Base-by-base conservation (phyloP, 2,113 vertebrate genomes). In the Xerus inauris region DNA sequence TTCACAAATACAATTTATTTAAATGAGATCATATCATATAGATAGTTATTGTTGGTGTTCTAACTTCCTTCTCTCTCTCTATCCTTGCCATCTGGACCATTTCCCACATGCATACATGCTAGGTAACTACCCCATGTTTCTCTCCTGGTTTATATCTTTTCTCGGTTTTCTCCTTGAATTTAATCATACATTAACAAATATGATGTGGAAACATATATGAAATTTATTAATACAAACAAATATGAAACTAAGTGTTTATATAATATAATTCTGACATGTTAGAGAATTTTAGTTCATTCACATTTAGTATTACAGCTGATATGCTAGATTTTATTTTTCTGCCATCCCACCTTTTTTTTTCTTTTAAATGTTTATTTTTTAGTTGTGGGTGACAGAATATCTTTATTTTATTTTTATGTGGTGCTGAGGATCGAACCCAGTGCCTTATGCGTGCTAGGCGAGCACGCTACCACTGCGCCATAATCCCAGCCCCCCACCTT, bases 101-200 rank as follows among this genome's bases (percentile, higher is more conserved):
- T 64, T 64, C 51, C 5, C 10, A n/a, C 10, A 64, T 8, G 38
- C 4, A 11, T 4, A 59, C 40, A 73, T 6, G 1, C 38, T 91
- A 11, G 14, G 7, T 86, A 96, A 65, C 65, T 89, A 93, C 65
- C 65, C 45, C 81, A 67, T 90, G 32, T 94, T 90, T 90, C 87
- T 73, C 0, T 75, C 16, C 54, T 82, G 8, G 26, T 49, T 59
- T 79, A 19, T 89, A 77, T 67, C 16, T 13, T 80, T 73, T 54
- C 81, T 72, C 17, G 38, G 19, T 71, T 77, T 86, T 73, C 11
- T 81, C 38, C 40, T 62, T 86, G 16, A 47, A 35, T 40, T 51
- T 75, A 64, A 64, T 84, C 32, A 80, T 89, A 65, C 72, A 54
- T 24, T 57, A 79, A 64, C n/a, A 85, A 12, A 64, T 79, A 38